Evolutionary conservation across 1,140 invertebrate genomes (phyloP), one percentile per base, ranked within the genome.

Genomic region (Antheraea mylitta): DNA sequence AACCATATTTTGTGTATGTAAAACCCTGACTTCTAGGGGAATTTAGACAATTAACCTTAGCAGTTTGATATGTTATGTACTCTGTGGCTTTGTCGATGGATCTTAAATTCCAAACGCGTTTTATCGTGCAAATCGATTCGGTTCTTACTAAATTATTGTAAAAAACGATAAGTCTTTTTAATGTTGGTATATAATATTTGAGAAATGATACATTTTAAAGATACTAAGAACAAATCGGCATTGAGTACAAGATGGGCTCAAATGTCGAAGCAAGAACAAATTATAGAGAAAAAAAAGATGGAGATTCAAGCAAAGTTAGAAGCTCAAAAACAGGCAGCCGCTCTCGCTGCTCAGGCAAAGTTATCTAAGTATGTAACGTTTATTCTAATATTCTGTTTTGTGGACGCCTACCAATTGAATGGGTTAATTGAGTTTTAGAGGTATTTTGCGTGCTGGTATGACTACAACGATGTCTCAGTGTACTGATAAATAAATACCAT

Each of bases 211-310:
- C 83, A 90, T 73, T 90, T 88, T 78, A 89, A 91, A 78, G 87
- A 90, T 62, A 84, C 67, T 63, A 91, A 89, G 74, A 90, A 82
- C 70, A 91, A 92, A 80, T 90, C 91, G 0, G 88, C 91, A 0
- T 74, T 92, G 16, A 92, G 86, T 74, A 91, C 91, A 87, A 89
- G 92, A 88, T 92, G 92, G 91, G 95, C 95, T 61, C 96, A 97
- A 93, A 97, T 97, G 96, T 95, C 95, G 18, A 96, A 96, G 78
- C 96, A 97, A 78, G 95, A 97, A 82, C 94, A 96, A 90, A 93
- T 97, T 69, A 97, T 97, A 74, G 95, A 96, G 81, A 94, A 96
- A 79, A 97, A 96, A 81, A 96, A 96, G 82, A 93, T 89, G 76
- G 89, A 92, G 79, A 90, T 92, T 72, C 90, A 92, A 76, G 87